These are phyloP conservation scores for Apamea monoglypha DNA, from an alignment of 2,888 invertebrate genomes.

Conservation along the genomic window DNA sequence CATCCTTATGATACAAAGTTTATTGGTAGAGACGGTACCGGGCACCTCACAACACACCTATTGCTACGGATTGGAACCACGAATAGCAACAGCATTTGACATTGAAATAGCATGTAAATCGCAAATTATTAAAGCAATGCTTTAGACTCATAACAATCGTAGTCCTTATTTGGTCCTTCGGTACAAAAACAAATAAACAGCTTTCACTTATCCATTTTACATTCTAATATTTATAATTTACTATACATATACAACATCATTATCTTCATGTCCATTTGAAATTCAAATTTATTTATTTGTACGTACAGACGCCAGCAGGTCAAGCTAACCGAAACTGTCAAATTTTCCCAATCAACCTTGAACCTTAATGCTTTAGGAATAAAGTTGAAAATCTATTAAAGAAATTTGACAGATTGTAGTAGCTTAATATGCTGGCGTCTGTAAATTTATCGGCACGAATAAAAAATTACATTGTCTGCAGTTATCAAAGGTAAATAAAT, in stretches of 20 bases:
- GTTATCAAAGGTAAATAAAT: slow-evolving; percentile 42
- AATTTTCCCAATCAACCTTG: too few relatives aligned
- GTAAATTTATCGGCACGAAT: slow-evolving; percentile 18
- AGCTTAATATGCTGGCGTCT: too few relatives aligned
- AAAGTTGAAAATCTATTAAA: too few relatives aligned
- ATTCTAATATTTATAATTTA: slow-evolving; percentile 6
- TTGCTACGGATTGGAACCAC: slow-evolving; percentile 24
- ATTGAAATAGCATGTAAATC: slow-evolving; percentile 26
- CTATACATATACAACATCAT: background rate
- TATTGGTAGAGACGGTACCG: slow-evolving; percentile 35
- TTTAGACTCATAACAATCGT: slow-evolving; percentile 4
- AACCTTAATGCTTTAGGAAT: too few relatives aligned
- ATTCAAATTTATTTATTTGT: too few relatives aligned
- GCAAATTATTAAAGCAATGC: slow-evolving; percentile 1
- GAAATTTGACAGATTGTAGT: too few relatives aligned
- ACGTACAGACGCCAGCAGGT: too few relatives aligned
- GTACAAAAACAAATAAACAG: slow-evolving; percentile 2
- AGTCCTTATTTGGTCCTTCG: slow-evolving; percentile 3
- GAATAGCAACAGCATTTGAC: slow-evolving; percentile 35
- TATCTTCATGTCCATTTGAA: background rate
- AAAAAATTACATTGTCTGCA: slow-evolving; percentile 10
- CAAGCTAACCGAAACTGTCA: too few relatives aligned
- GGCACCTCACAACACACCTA: slow-evolving; percentile 32
- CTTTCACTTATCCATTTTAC: slow-evolving; percentile 8
- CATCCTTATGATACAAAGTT: slow-evolving; percentile 22